phyloP scores from a whole-genome alignment of 2,797 vertebrate genomes.

The Gephyroberyx darwinii region DNA sequence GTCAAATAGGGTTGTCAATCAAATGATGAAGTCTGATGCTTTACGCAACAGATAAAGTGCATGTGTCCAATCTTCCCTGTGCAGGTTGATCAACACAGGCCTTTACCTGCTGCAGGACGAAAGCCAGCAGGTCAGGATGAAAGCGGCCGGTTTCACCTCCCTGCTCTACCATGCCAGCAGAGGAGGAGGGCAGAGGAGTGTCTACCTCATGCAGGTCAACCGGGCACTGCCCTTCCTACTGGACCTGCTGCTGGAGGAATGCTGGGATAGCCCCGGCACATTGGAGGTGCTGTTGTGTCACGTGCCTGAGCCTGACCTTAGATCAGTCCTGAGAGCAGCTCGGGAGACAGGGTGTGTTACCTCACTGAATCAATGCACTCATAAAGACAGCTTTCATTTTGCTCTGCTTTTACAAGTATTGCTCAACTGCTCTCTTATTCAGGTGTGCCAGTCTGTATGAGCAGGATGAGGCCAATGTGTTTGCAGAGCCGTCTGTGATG shows the following conservation, averaged over 20 bases:
- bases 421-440: conserved; percentile 21
- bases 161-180: conserved; percentile 45
- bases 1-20: neutral
- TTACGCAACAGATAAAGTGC: neutral
- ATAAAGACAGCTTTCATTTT: neutral
- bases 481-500: conserved; percentile 85
- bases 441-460: conserved; percentile 86
- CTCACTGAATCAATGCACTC: conserved; percentile 3
- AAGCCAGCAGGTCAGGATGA: conserved; percentile 81
- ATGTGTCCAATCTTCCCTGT: conserved; percentile 23
- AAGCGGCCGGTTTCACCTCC: conserved; percentile 82
- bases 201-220: conserved; percentile 81
- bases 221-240: conserved; percentile 81
- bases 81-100: conserved; percentile 81
- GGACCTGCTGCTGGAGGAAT: conserved; percentile 79
- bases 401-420: neutral
- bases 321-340: conserved; percentile 70
- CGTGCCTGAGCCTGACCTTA: conserved; percentile 80
- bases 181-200: conserved; percentile 27
- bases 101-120: conserved; percentile 89
- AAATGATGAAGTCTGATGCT: neutral
- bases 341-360: conserved; percentile 75
- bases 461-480: conserved; percentile 89
- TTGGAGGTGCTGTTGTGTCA: conserved; percentile 81
- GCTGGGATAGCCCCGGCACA: conserved; percentile 73